Base-by-base conservation (phyloP, 2,888 invertebrate genomes). In the Drosophila percnosoma region DNA sequence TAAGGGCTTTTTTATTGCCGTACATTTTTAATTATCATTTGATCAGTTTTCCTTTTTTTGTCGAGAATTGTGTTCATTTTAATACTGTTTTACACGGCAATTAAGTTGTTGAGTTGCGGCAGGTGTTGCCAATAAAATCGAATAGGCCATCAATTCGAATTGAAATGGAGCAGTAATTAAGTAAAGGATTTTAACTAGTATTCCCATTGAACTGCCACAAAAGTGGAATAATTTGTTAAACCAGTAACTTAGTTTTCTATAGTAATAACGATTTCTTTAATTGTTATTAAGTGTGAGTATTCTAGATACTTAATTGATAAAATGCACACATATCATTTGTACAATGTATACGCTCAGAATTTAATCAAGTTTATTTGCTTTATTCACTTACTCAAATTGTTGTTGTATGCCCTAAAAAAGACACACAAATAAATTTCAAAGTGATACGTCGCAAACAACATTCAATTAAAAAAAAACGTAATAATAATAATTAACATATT, bases 11-110 rank as follows among this genome's bases (percentile, higher is more conserved):
- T 87, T 82, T 78, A 68, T 73, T 78, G 78, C 63, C 63, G 64
- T 68, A 82, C 78, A 78, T 83, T 86, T 89, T 82, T 87, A 89
- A 87, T 87, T 87, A 87, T 83, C 80, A 82, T 89, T 85, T 82
- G 89, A 87, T 87, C 80, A 84, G 75, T 78, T 80, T 65, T 57
- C 65, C 53, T 49, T 36, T 59, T 33, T 18, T 24, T 24, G 45
- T 24, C 24, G 15, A 15, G 8, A 24, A 55, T 49, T 58, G 62
- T 71, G 67, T 61, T 75, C 68, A 66, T 75, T 77, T 86, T 68
- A 69, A 70, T 74, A 72, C 66, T 86, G 80, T 78, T 87, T 77
- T 75, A 82, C 89, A 87, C 53, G 76, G 69, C 83, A 87, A 87
- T 87, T 87, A 87, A 82, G 68, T 82, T 81, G 88, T 78, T 60